Evolutionary conservation across 2,113 vertebrate species (phyloP).

Genomic region (Martes martes): DNA sequence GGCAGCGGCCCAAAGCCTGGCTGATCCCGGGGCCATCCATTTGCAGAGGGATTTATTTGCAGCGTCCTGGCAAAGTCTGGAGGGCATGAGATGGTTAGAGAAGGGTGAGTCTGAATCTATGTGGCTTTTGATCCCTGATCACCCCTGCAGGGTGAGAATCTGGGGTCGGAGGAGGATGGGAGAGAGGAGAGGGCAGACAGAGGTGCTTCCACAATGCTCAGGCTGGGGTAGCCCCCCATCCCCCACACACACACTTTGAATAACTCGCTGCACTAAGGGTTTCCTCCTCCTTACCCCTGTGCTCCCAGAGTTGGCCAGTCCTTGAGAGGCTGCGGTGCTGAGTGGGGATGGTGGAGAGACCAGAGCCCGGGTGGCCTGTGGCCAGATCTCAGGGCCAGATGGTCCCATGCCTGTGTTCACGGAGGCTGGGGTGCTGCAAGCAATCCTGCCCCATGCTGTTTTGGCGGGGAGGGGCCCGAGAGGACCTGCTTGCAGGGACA

Average conservation of each 20-base stretch:
- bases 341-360: not conserved
- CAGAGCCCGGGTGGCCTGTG: fast-evolving
- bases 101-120: not conserved
- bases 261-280: not conserved
- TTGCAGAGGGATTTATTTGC: not conserved
- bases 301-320: not conserved
- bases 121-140: not conserved
- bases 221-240: not conserved
- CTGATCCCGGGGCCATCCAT: not conserved
- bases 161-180: not conserved
- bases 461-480: not conserved
- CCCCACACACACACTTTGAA: not conserved
- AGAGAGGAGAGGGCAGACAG: no score
- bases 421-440: no score
- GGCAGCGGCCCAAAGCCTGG: not conserved
- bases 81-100: not conserved
- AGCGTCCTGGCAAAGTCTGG: not conserved
- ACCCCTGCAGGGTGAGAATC: not conserved
- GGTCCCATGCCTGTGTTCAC: not conserved
- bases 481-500: not conserved
- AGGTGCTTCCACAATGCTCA: not conserved
- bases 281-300: not conserved
- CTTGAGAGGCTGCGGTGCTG: not conserved
- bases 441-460: not conserved
- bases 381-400: not conserved